Percentiles rank a stretch among this genome's conserved stretches.
These are phyloP conservation scores for Neoitamus cyanurus DNA, from an alignment of 2,888 invertebrate genomes.

Conservation along the genomic window DNA sequence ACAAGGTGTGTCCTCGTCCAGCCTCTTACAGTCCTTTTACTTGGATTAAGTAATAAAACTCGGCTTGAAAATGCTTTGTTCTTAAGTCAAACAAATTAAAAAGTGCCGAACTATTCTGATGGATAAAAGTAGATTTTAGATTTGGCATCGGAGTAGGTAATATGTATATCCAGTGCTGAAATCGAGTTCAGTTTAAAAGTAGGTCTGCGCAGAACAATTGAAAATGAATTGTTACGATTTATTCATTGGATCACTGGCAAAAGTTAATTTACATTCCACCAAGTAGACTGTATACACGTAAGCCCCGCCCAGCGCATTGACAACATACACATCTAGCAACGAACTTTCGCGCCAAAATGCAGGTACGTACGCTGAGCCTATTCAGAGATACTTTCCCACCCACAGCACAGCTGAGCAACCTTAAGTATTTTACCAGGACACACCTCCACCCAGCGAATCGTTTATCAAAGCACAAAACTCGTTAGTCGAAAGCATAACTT, in stretches of 20 bases:
- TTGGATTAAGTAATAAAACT: too few relatives aligned
- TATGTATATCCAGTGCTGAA: neutral
- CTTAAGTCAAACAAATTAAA: too few relatives aligned
- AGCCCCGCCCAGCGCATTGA: neutral
- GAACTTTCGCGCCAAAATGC: neutral
- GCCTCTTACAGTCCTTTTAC: too few relatives aligned
- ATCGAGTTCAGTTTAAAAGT: neutral
- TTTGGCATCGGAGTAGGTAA: too few relatives aligned
- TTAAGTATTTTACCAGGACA: neutral
- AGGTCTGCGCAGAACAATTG: neutral
- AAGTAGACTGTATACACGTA: neutral
- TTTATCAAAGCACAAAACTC: slow-evolving; percentile 28
- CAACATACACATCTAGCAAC: neutral
- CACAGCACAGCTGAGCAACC: neutral
- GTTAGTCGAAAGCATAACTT: slow-evolving; percentile 22
- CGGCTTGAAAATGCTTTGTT: too few relatives aligned
- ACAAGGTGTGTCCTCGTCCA: too few relatives aligned
- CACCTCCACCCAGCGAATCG: slow-evolving; percentile 14
- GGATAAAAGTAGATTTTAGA: too few relatives aligned
- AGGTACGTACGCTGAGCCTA: neutral
- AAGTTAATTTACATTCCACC: neutral
- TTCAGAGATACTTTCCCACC: neutral
- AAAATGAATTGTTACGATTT: neutral
- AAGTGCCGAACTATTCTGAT: too few relatives aligned
- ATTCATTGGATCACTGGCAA: neutral